A percentile compares a stretch with the other conserved stretches of the same genome.
Conservation (phyloP, 2,888 invertebrate genomes). For the Cinara cedri region DNA sequence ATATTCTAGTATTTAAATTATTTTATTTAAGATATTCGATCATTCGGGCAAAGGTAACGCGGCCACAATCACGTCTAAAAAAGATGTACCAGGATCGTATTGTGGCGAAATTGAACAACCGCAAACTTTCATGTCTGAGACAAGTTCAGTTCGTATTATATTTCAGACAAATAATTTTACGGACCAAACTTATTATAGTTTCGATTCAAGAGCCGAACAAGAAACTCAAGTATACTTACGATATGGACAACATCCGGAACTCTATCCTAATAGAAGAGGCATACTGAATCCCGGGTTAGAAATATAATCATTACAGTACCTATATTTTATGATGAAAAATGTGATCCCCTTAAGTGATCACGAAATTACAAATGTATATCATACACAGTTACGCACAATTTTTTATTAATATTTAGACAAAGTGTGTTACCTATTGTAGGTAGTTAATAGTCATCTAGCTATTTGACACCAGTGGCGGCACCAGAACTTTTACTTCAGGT, state of each 20-base stretch:
- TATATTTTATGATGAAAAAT: too few relatives aligned
- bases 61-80: conserved; percentile 27
- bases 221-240: conserved; percentile 88
- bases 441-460: too few relatives aligned
- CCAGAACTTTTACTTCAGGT: too few relatives aligned
- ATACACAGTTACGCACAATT: too few relatives aligned
- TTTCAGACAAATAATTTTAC: conserved; percentile 93
- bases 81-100: conserved; percentile 87
- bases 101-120: conserved; percentile 94
- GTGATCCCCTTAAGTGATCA: too few relatives aligned
- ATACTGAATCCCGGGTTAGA: conserved; percentile 82
- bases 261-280: conserved; percentile 88
- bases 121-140: conserved; percentile 93
- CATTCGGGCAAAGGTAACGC: conserved; percentile 44
- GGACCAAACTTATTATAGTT: conserved; percentile 87
- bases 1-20: not conserved
- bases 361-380: too few relatives aligned
- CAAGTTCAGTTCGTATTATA: conserved; percentile 87
- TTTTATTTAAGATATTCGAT: conserved; percentile 44
- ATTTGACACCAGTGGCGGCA: too few relatives aligned
- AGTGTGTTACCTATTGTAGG: too few relatives aligned
- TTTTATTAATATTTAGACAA: too few relatives aligned
- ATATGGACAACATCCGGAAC: conserved; percentile 91
- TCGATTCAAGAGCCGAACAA: conserved; percentile 86
- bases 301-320: not conserved